A percentile compares a stretch with the other conserved stretches of the same genome.
These are phyloP conservation scores for Epinephelus moara DNA, from an alignment of 2,113 vertebrate genomes.

Conservation along the genomic window DNA sequence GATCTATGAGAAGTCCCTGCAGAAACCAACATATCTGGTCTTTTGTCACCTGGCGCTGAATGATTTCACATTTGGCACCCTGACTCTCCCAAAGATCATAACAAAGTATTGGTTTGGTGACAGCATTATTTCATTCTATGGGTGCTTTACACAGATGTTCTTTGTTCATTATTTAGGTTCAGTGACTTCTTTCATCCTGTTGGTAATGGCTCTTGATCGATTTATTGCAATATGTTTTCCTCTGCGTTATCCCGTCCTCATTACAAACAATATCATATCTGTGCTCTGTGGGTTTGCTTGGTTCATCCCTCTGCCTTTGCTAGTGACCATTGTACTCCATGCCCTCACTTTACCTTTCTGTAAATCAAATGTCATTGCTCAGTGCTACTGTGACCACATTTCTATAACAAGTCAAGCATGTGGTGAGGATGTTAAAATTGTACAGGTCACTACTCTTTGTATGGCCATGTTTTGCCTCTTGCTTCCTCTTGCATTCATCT, in stretches of 20 bases:
- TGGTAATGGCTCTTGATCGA: slow-evolving; percentile 80
- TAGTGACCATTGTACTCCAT: slow-evolving; percentile 37
- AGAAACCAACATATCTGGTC: slow-evolving; percentile 80
- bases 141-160: slow-evolving; percentile 81
- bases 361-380: slow-evolving; percentile 75
- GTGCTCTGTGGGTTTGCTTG: slow-evolving; percentile 69
- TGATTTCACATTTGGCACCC: slow-evolving; percentile 77
- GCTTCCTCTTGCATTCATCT: slow-evolving; percentile 75
- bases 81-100: slow-evolving; percentile 77
- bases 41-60: slow-evolving; percentile 82
- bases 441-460: slow-evolving; percentile 5
- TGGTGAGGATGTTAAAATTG: slow-evolving; percentile 2
- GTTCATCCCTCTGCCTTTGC: slow-evolving; percentile 60
- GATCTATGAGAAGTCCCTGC: slow-evolving; percentile 64
- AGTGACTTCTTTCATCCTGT: slow-evolving; percentile 72
- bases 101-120: slow-evolving; percentile 73
- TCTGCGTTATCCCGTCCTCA: slow-evolving; percentile 69
- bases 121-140: slow-evolving; percentile 62
- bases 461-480: slow-evolving; percentile 76
- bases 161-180: slow-evolving; percentile 79
- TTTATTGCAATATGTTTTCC: slow-evolving; percentile 78
- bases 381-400: slow-evolving; percentile 77
- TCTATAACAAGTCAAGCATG: slow-evolving; percentile 71
- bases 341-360: slow-evolving; percentile 66
- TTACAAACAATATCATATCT: slow-evolving; percentile 68